Evolutionary conservation across 2,888 invertebrate genomes (phyloP).

Genomic region (Spatulosminthurus flaviceps): DNA sequence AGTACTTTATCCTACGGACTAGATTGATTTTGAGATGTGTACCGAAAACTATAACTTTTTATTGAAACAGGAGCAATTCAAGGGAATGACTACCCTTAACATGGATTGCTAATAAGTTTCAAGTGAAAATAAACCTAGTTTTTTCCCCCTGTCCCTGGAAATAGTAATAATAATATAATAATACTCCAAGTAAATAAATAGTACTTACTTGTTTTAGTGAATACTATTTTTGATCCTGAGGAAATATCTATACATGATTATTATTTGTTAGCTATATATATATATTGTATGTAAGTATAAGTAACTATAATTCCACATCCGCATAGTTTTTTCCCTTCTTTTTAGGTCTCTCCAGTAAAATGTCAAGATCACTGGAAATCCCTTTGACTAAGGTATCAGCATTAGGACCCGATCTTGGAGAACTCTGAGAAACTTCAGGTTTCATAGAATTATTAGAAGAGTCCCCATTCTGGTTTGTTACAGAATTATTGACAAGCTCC

Average conservation of each 20-base stretch:
- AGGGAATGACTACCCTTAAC: not conserved
- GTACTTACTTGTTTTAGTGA: too few relatives aligned
- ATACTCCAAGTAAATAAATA: constrained; percentile 6
- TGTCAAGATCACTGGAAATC: constrained; percentile 46
- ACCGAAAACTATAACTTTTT: constrained; percentile 16
- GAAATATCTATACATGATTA: too few relatives aligned
- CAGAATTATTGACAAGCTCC: not conserved
- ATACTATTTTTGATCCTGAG: too few relatives aligned
- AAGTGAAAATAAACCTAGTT: not conserved
- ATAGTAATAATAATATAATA: not conserved
- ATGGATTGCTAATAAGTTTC: constrained; percentile 13
- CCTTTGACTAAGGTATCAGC: constrained; percentile 45
- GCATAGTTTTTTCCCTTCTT: not conserved
- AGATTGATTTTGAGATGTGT: constrained; percentile 31
- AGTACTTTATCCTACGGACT: constrained; percentile 30
- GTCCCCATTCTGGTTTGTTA: not conserved
- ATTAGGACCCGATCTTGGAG: constrained; percentile 15
- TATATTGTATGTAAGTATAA: not conserved
- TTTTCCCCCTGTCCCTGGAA: not conserved
- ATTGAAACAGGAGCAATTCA: constrained; percentile 7
- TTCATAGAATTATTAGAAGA: not conserved
- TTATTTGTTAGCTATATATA: too few relatives aligned
- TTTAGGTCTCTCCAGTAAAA: constrained; percentile 37
- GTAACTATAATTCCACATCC: constrained; percentile 19
- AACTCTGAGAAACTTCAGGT: not conserved